Evolutionary conservation across 2,113 vertebrate species (phyloP).

Genomic region (Notarius lentiginosus): DNA sequence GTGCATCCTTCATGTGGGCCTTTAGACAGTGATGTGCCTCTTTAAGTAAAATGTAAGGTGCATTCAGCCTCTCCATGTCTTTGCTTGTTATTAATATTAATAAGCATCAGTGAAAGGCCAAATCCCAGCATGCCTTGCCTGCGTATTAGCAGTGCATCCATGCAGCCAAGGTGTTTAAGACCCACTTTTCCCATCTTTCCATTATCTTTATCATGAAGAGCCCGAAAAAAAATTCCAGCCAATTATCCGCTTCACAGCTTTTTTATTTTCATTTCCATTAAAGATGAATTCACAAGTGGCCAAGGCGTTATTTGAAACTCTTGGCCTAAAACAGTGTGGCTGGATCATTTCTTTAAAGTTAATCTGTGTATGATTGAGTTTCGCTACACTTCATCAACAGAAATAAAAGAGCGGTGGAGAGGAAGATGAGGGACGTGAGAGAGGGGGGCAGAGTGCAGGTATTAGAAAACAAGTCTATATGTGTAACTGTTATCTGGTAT

Average conservation of each 20-base stretch:
- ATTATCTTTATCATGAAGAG: constrained; percentile 75
- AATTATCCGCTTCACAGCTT: constrained; percentile 69
- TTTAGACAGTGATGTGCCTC: neutral
- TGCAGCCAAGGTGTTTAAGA: constrained; percentile 66
- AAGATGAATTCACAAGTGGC: constrained; percentile 64
- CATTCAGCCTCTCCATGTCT: neutral
- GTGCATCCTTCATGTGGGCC: neutral
- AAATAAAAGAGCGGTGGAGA: constrained; percentile 1
- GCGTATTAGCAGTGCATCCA: constrained; percentile 53
- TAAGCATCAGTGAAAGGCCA: constrained; percentile 3
- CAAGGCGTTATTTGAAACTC: constrained; percentile 53
- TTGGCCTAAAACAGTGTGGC: constrained; percentile 44
- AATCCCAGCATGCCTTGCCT: constrained; percentile 30
- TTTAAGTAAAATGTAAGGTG: neutral
- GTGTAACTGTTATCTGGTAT: neutral
- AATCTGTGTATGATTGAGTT: constrained; percentile 53
- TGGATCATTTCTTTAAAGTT: constrained; percentile 48
- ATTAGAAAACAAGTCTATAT: neutral
- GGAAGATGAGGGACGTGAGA: neutral
- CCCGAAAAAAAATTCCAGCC: constrained; percentile 67
- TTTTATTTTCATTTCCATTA: constrained; percentile 71
- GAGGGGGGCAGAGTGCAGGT: neutral
- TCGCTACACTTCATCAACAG: constrained; percentile 42
- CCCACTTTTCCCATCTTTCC: constrained; percentile 69
- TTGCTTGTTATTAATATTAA: constrained; percentile 13